Evolutionary conservation across 2,113 vertebrate genomes (phyloP).

Genomic region (Epinephelus cyanopodus): DNA sequence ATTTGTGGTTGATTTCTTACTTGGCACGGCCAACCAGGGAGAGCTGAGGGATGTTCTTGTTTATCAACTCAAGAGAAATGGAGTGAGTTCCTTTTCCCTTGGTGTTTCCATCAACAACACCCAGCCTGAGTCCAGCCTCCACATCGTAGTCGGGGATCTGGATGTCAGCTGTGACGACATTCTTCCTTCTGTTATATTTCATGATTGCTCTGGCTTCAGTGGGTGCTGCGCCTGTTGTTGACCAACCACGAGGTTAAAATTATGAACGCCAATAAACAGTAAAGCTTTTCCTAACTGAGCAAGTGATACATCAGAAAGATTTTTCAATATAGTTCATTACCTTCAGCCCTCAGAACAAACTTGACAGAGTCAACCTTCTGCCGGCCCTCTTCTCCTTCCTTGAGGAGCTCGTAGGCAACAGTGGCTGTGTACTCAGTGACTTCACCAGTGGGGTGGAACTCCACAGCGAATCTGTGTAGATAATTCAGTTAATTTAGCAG

Average conservation of each 20-base stretch:
- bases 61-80: conserved; percentile 88
- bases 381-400: conserved; percentile 73
- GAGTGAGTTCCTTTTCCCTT: conserved; percentile 82
- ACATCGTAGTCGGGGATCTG: conserved; percentile 88
- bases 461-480: conserved; percentile 85
- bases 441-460: conserved; percentile 88
- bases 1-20: conserved; percentile 80
- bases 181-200: conserved; percentile 88
- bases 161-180: conserved; percentile 85
- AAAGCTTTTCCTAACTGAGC: background rate
- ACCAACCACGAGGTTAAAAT: background rate
- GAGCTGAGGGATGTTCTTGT: conserved; percentile 88
- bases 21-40: conserved; percentile 88
- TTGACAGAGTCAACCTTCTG: conserved; percentile 87
- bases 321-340: conserved; percentile 75
- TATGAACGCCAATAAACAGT: background rate
- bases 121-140: conserved; percentile 88
- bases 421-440: conserved; percentile 90
- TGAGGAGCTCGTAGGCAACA: conserved; percentile 83
- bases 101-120: conserved; percentile 81
- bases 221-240: conserved; percentile 81
- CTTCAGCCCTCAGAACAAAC: conserved; percentile 87
- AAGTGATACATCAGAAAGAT: background rate
- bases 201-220: conserved; percentile 84
- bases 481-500: conserved; percentile 5